Evolutionary conservation across 2,113 vertebrate species (phyloP).

Genomic region (Pedionomus torquatus): DNA sequence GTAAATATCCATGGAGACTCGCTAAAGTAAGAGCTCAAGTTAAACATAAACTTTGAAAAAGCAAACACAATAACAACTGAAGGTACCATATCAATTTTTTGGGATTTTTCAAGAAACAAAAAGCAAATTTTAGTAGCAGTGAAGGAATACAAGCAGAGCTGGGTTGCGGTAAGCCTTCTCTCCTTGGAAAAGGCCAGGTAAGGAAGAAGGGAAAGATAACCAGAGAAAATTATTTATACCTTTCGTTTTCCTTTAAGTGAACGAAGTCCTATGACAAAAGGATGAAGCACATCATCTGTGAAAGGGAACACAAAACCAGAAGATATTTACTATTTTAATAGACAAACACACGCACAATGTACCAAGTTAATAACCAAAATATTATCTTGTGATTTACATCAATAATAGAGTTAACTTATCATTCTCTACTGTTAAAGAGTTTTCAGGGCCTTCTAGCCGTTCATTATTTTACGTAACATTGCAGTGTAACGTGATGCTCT

Average conservation of each 20-base stretch:
- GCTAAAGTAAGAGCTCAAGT: not conserved
- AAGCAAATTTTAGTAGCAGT: not conserved
- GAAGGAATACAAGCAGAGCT: not conserved
- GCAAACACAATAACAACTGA: not conserved
- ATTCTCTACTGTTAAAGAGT: not conserved
- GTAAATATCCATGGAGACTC: not conserved
- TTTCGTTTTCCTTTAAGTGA: not conserved
- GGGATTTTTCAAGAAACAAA: not conserved
- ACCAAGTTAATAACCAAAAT: not conserved
- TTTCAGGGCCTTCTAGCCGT: not conserved
- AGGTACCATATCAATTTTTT: fast-evolving
- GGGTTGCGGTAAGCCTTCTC: fast-evolving
- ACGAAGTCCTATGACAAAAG: slow-evolving; percentile 37
- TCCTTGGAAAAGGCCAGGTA: not conserved
- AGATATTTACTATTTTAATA: not conserved
- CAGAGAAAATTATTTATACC: not conserved
- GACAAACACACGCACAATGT: not conserved
- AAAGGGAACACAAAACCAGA: not conserved
- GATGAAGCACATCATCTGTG: slow-evolving; percentile 48
- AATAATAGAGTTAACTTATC: not conserved
- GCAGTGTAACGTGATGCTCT: not conserved
- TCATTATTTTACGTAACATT: not conserved
- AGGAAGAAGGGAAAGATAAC: not conserved
- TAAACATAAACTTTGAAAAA: slow-evolving; percentile 1
- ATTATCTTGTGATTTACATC: not conserved